Evolutionary conservation across 2,113 vertebrate species (phyloP).

Genomic region (Hydrochoerus hydrochaeris): DNA sequence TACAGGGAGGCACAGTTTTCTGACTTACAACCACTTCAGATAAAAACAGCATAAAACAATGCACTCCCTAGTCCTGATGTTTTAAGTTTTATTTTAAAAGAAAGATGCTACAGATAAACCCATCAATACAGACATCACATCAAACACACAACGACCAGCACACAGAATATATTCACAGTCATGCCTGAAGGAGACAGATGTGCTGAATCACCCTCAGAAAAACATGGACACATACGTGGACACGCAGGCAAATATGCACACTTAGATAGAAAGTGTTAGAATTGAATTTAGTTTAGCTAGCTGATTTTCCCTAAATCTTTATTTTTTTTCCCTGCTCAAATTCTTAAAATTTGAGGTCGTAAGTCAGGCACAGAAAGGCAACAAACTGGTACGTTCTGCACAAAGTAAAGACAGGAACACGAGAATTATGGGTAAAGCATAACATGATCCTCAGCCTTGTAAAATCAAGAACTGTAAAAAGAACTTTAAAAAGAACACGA

Average conservation of each 20-base stretch:
- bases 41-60: conserved; percentile 4
- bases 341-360: background rate
- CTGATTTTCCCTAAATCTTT: background rate
- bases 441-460: background rate
- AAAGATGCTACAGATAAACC: background rate
- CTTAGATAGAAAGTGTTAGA: background rate
- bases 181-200: background rate
- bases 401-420: conserved; percentile 30
- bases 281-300: background rate
- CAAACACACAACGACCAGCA: background rate
- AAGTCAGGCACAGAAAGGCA: conserved; percentile 29
- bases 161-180: background rate
- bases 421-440: background rate
- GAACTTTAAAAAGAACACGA: background rate
- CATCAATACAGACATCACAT: background rate
- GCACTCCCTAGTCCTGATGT: background rate
- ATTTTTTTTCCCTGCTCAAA: background rate
- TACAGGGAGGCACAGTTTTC: background rate
- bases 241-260: background rate
- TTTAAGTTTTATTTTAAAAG: conserved; percentile 14
- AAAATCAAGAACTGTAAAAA: conserved; percentile 47
- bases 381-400: background rate
- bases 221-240: background rate
- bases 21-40: background rate
- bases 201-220: background rate